Percentiles rank a stretch among this genome's conserved stretches.
Conservation (phyloP, 2,797 vertebrate genomes). For the Passerculus sandwichensis region DNA sequence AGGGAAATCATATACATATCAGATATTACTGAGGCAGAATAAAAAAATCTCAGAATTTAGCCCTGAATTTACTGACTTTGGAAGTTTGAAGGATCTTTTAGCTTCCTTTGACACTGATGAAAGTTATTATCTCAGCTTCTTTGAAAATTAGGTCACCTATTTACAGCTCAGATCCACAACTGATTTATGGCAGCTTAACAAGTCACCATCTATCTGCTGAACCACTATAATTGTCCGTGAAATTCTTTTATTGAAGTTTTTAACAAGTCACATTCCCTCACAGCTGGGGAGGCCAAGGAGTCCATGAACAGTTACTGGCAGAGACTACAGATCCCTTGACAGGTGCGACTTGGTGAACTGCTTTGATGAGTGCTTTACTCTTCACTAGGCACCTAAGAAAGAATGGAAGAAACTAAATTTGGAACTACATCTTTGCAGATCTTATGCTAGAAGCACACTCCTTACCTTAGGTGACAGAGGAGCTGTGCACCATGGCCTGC, state of each 20-base stretch:
- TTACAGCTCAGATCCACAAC: slow-evolving; percentile 53
- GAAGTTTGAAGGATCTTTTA: not conserved
- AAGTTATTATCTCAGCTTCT: slow-evolving; percentile 48
- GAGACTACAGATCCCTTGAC: slow-evolving; percentile 12
- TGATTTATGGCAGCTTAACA: slow-evolving; percentile 69
- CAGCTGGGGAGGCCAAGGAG: slow-evolving; percentile 42
- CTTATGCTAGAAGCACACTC: not conserved
- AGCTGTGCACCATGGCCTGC: not conserved
- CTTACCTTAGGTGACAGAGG: not conserved
- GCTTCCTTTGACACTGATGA: not conserved
- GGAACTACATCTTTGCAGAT: not conserved
- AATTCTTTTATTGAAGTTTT: slow-evolving; percentile 66
- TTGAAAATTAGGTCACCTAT: slow-evolving; percentile 63
- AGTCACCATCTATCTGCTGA: slow-evolving; percentile 61
- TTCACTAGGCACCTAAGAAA: not conserved
- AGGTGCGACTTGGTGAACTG: slow-evolving; percentile 53
- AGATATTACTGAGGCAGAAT: not conserved
- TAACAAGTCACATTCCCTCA: slow-evolving; percentile 66
- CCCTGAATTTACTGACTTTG: not conserved
- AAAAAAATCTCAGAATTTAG: not conserved
- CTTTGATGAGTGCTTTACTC: not conserved
- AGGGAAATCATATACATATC: not conserved
- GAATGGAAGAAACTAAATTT: not conserved
- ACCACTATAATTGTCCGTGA: slow-evolving; percentile 60
- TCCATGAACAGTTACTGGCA: not conserved